A percentile compares a stretch with the other conserved stretches of the same genome.
Evolutionary conservation across 2,888 invertebrate genomes (phyloP).

Genomic region (Chironomus riparius): DNA sequence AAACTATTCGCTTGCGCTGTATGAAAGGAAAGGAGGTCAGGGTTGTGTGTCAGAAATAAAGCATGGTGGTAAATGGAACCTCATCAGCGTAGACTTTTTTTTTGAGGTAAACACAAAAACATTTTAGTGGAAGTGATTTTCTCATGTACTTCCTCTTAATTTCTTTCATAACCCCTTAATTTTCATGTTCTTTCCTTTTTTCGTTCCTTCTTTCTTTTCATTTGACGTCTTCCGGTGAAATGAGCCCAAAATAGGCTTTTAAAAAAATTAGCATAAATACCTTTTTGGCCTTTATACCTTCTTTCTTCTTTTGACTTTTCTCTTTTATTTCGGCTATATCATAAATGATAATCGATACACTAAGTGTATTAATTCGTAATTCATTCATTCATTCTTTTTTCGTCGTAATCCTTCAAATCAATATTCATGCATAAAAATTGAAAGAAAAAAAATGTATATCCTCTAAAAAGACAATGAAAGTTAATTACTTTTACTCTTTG

Average conservation of each 20-base stretch:
- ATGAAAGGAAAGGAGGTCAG: constrained; percentile 14
- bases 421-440: too few species aligned
- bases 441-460: too few species aligned
- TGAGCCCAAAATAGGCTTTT: constrained; percentile 12
- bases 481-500: not conserved
- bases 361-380: not conserved
- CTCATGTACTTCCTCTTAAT: not conserved
- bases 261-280: constrained; percentile 16
- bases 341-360: not conserved
- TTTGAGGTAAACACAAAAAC: not conserved
- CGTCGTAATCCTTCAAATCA: too few species aligned
- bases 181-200: not conserved
- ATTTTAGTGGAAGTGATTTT: constrained; percentile 1
- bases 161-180: not conserved
- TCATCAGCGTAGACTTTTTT: not conserved
- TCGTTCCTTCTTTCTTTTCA: not conserved
- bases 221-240: constrained; percentile 6
- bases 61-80: not conserved
- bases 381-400: too few species aligned
- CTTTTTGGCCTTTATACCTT: not conserved
- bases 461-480: too few species aligned
- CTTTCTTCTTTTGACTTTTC: not conserved
- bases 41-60: constrained; percentile 14
- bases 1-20: constrained; percentile 5
- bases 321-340: not conserved